phyloP scores from a whole-genome alignment of 2,797 vertebrate species.

The Brotula barbata region DNA sequence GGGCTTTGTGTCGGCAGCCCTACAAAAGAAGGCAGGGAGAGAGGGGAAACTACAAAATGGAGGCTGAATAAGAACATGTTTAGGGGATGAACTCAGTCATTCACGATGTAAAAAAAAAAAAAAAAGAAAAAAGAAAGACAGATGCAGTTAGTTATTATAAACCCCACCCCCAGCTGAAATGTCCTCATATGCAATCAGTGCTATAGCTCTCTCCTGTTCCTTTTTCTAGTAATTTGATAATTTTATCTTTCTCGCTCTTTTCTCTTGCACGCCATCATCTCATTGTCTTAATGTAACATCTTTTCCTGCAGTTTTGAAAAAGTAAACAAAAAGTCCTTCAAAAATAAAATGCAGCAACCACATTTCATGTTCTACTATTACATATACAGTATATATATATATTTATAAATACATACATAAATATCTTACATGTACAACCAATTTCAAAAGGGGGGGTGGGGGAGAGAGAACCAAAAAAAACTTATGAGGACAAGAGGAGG shows the following conservation, averaged over 20 bases:
- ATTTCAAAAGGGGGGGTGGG: conserved; percentile 80
- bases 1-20: conserved; percentile 13
- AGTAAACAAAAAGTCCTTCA: conserved; percentile 84
- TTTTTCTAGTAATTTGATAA: conserved; percentile 59
- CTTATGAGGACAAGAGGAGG: conserved; percentile 82
- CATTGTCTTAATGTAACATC: conserved; percentile 75
- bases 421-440: conserved; percentile 96
- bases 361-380: conserved; percentile 87
- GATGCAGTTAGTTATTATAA: conserved; percentile 75
- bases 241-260: conserved; percentile 30
- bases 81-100: conserved; percentile 50
- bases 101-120: conserved; percentile 62
- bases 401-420: conserved; percentile 99
- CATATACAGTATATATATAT: conserved; percentile 97
- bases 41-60: conserved; percentile 61
- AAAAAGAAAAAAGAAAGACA: conserved; percentile 34
- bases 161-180: conserved; percentile 74
- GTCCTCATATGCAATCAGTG: conserved; percentile 77
- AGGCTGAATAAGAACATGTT: conserved; percentile 32
- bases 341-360: conserved; percentile 87
- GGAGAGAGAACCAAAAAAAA: conserved; percentile 79
- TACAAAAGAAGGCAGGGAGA: conserved; percentile 35
- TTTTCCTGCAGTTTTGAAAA: conserved; percentile 82
- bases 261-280: conserved; percentile 41
- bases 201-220: conserved; percentile 66